These are phyloP conservation scores for Porites evermanni DNA, from an alignment of 92 coral and sea anemone species.

Conservation along the genomic window DNA sequence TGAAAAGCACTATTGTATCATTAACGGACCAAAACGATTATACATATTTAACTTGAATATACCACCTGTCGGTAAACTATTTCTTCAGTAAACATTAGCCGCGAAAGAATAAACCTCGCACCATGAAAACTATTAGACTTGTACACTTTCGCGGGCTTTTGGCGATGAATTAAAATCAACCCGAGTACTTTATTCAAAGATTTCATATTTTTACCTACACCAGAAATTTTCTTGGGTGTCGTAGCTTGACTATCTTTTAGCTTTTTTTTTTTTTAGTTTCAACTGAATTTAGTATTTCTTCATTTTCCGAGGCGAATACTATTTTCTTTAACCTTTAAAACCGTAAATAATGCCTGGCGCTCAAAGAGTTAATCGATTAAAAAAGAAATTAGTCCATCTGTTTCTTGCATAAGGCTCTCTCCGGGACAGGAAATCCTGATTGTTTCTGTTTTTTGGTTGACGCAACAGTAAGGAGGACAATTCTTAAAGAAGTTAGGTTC, in stretches of 20 bases:
- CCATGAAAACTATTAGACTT: constrained; percentile 7
- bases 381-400: background rate
- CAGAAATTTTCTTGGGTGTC: background rate
- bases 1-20: constrained; percentile 19
- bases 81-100: constrained; percentile 28
- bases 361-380: background rate
- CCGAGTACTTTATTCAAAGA: too few species aligned
- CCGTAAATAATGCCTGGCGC: background rate
- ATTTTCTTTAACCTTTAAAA: too few species aligned
- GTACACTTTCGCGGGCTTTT: background rate
- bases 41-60: constrained; percentile 19
- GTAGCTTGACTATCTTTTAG: background rate
- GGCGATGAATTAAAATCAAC: background rate
- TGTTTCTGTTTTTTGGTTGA: background rate
- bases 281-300: background rate
- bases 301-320: background rate
- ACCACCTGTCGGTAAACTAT: constrained; percentile 25
- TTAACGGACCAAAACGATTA: constrained; percentile 30
- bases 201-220: too few species aligned
- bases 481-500: background rate
- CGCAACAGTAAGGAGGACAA: background rate
- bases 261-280: background rate
- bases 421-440: background rate
- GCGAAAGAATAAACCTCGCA: constrained; percentile 11
- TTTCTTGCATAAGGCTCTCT: background rate